Conservation (phyloP, 2,888 invertebrate species). For the Herminia tarsipennalis region DNA sequence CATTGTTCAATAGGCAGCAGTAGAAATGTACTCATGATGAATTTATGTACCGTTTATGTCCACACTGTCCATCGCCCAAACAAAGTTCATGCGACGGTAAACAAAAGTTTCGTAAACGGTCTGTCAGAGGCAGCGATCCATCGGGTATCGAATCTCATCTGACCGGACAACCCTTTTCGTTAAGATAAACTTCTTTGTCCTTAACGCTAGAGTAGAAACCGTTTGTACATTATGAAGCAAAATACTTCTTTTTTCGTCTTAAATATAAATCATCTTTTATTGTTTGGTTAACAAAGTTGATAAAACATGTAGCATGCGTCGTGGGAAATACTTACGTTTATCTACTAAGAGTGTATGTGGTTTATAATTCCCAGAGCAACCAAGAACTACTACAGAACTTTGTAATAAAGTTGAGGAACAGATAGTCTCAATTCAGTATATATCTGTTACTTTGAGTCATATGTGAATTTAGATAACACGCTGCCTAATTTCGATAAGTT, state of each 20-base stretch:
- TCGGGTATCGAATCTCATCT: slow-evolving; percentile 1
- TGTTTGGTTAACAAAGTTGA: slow-evolving; percentile 7
- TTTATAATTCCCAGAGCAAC: slow-evolving; percentile 11
- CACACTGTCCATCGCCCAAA: neutral
- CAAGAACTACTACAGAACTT: slow-evolving; percentile 19
- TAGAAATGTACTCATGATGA: too few relatives aligned
- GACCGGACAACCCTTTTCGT: neutral
- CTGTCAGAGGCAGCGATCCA: neutral
- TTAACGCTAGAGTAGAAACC: too few relatives aligned
- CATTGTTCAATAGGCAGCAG: too few relatives aligned
- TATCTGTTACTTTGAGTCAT: slow-evolving; percentile 2
- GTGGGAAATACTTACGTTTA: slow-evolving; percentile 12
- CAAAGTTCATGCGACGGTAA: slow-evolving; percentile 6
- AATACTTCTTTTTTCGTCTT: neutral
- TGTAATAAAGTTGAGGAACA: slow-evolving; percentile 17
- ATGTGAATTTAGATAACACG: neutral
- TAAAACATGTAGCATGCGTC: slow-evolving; percentile 11
- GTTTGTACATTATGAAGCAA: neutral
- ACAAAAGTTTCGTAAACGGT: slow-evolving; percentile 5
- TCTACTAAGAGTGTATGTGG: slow-evolving; percentile 8
- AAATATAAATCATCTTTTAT: neutral
- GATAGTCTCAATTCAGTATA: slow-evolving; percentile 14
- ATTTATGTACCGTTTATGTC: neutral
- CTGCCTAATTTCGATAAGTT: too few relatives aligned
- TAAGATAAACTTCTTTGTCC: too few relatives aligned